phyloP scores from a whole-genome alignment of 2,888 invertebrate genomes.

The Nebria salina region DNA sequence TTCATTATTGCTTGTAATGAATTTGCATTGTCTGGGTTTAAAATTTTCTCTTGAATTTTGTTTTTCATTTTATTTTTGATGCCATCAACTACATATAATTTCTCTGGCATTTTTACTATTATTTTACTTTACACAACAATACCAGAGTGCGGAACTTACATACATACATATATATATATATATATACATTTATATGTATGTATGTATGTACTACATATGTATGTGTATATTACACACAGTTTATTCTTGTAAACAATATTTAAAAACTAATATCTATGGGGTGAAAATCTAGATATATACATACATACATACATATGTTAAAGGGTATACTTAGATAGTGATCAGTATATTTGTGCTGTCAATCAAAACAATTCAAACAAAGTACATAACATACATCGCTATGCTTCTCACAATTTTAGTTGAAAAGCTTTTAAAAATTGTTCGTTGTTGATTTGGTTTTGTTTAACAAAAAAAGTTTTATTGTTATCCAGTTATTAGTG shows the following conservation, averaged over 20 bases:
- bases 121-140: neutral
- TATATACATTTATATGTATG: neutral
- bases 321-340: neutral
- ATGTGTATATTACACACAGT: neutral
- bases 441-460: neutral
- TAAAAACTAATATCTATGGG: neutral
- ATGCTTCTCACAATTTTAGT: neutral
- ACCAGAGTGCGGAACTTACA: neutral
- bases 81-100: constrained; percentile 24
- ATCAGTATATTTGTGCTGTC: neutral
- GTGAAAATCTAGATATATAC: neutral
- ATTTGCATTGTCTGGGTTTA: neutral
- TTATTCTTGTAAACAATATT: neutral
- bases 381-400: neutral
- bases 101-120: constrained; percentile 20
- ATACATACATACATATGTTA: too few relatives aligned
- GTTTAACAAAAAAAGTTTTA: neutral
- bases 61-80: constrained; percentile 18
- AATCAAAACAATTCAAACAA: neutral
- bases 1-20: constrained; percentile 33
- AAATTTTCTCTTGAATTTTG: constrained; percentile 9
- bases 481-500: too few relatives aligned
- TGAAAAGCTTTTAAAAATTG: neutral
- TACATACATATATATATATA: neutral
- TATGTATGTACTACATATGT: too few relatives aligned